phyloP scores from a whole-genome alignment of 2,113 vertebrate genomes.

The Dunckerocampus dactyliophorus region DNA sequence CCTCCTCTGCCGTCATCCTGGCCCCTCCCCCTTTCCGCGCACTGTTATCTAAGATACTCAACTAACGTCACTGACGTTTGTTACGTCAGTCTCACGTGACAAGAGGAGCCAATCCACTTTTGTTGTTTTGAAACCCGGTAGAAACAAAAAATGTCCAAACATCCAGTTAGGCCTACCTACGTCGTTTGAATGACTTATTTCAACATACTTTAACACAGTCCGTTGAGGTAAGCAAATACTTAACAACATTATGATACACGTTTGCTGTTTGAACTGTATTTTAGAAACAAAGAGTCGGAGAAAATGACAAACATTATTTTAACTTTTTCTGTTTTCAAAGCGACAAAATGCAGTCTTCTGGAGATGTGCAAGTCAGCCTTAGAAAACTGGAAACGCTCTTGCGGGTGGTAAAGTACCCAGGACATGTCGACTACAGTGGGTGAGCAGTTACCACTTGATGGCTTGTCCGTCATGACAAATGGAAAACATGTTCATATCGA shows the following conservation, averaged over 20 bases:
- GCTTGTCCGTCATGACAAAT: background rate
- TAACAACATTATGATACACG: background rate
- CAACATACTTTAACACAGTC: background rate
- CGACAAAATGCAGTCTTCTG: slow-evolving; percentile 74
- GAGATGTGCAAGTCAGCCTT: slow-evolving; percentile 85
- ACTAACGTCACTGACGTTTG: background rate
- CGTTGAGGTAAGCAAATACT: background rate
- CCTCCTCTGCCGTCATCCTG: slow-evolving; percentile 28
- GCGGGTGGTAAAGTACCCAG: slow-evolving; percentile 81
- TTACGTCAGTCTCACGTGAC: background rate
- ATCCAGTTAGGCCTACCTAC: background rate
- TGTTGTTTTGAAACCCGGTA: slow-evolving; percentile 18
- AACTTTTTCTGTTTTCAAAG: background rate
- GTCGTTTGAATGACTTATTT: background rate
- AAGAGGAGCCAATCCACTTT: slow-evolving; percentile 18
- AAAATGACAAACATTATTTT: background rate
- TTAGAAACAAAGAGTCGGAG: background rate
- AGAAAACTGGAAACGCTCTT: slow-evolving; percentile 85
- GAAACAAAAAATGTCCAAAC: slow-evolving; percentile 21
- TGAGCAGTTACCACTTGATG: slow-evolving; percentile 47
- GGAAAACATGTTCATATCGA: background rate
- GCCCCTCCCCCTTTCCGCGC: slow-evolving; percentile 14
- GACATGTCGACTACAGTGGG: slow-evolving; percentile 82
- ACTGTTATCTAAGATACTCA: background rate
- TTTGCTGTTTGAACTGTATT: background rate